phyloP scores from a whole-genome alignment of 1,140 invertebrate genomes.

The Hyles euphorbiae region DNA sequence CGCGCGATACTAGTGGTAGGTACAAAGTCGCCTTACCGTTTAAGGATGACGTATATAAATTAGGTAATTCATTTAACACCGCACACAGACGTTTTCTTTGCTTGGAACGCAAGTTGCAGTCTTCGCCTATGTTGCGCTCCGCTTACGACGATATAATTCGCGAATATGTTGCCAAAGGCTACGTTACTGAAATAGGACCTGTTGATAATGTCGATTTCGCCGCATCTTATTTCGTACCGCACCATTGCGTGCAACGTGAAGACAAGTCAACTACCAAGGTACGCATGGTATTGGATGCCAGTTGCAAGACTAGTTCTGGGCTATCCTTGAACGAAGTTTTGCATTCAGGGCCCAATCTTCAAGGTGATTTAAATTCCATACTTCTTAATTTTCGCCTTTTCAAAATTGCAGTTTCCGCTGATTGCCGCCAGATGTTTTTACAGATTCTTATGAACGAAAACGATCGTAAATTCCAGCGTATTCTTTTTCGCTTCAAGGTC shows the following conservation, averaged over 20 bases:
- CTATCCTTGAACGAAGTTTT: constrained; percentile 28
- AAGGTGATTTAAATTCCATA: constrained; percentile 9
- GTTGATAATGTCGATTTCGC: background rate
- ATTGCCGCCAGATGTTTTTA: constrained; percentile 19
- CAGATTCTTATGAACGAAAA: constrained; percentile 12
- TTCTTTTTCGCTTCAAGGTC: constrained; percentile 10
- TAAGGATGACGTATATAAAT: constrained; percentile 7
- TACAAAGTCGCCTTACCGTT: constrained; percentile 12
- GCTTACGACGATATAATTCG: constrained; percentile 17
- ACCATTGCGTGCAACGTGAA: constrained; percentile 21
- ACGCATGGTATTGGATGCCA: constrained; percentile 29
- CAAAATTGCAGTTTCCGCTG: constrained; percentile 12
- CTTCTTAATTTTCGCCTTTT: constrained; percentile 17
- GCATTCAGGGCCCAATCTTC: constrained; percentile 28
- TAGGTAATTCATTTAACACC: constrained; percentile 11
- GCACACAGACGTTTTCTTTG: constrained; percentile 15
- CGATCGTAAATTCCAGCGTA: constrained; percentile 14
- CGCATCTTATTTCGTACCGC: constrained; percentile 23
- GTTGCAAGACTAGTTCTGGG: constrained; percentile 17
- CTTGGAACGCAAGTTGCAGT: constrained; percentile 15
- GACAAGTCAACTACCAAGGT: constrained; percentile 12
- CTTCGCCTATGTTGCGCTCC: constrained; percentile 6
- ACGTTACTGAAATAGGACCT: constrained; percentile 6
- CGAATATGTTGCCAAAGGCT: constrained; percentile 21
- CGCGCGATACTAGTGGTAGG: constrained; percentile 14